Evolutionary conservation across 2,888 invertebrate genomes (phyloP).

Genomic region (Diaprepes abbreviatus): DNA sequence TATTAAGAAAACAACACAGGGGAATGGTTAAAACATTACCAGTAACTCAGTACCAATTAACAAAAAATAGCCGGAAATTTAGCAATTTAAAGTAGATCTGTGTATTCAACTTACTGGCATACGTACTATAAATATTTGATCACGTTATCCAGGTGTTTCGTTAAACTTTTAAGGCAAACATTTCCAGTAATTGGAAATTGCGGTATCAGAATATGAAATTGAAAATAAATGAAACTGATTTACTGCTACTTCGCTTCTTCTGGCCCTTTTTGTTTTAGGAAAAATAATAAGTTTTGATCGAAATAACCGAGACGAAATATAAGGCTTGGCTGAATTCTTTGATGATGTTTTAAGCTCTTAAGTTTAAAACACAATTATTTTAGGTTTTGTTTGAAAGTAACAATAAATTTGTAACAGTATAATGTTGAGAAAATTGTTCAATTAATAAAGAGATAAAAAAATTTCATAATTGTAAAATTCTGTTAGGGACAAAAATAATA

Average conservation of each 20-base stretch:
- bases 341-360: background rate
- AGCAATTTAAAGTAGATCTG: too few species aligned
- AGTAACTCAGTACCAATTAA: too few species aligned
- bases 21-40: too few species aligned
- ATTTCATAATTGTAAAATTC: too few species aligned
- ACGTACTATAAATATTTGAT: conserved; percentile 19
- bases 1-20: too few species aligned
- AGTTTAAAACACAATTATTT: background rate
- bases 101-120: background rate
- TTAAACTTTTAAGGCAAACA: conserved; percentile 14
- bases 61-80: too few species aligned
- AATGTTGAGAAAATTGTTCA: too few species aligned
- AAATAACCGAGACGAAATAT: background rate
- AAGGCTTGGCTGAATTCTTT: background rate
- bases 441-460: too few species aligned
- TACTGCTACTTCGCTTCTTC: background rate
- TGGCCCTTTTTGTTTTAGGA: background rate
- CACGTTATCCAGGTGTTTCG: conserved; percentile 9
- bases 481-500: too few species aligned
- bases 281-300: background rate
- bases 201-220: conserved; percentile 14
- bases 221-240: conserved; percentile 22
- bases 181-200: conserved; percentile 22
- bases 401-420: too few species aligned
- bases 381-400: too few species aligned